Evolutionary conservation across 2,113 vertebrate genomes (phyloP).

Genomic region (Chinchilla lanigera): DNA sequence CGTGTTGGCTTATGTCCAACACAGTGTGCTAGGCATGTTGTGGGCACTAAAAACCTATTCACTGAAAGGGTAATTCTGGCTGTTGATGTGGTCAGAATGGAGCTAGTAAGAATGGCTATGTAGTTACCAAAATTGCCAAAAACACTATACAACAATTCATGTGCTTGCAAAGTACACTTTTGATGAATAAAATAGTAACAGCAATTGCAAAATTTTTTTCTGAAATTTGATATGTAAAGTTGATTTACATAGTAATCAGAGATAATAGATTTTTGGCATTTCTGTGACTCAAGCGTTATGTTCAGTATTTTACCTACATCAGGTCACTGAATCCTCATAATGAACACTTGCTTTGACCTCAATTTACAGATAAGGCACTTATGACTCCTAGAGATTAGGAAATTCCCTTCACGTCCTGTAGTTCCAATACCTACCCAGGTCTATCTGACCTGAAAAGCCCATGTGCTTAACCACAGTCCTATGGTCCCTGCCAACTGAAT

Average conservation of each 20-base stretch:
- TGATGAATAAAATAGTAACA: slow-evolving; percentile 10
- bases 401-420: neutral
- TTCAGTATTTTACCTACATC: neutral
- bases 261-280: slow-evolving; percentile 1
- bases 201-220: neutral
- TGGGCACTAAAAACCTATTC: neutral
- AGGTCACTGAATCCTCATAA: neutral
- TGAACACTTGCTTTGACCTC: neutral
- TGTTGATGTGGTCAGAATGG: neutral
- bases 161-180: neutral
- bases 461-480: neutral
- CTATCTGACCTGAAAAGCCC: neutral
- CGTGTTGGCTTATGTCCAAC: neutral
- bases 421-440: neutral
- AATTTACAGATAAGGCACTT: neutral
- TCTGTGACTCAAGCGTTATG: neutral
- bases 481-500: neutral
- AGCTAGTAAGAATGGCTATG: neutral
- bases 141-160: neutral
- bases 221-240: slow-evolving; percentile 6
- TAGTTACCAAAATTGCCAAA: neutral
- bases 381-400: neutral
- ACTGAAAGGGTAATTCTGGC: neutral
- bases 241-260: neutral
- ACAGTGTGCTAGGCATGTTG: neutral